Base-by-base conservation (phyloP, 1,140 invertebrate species). In the Myzus persicae region DNA sequence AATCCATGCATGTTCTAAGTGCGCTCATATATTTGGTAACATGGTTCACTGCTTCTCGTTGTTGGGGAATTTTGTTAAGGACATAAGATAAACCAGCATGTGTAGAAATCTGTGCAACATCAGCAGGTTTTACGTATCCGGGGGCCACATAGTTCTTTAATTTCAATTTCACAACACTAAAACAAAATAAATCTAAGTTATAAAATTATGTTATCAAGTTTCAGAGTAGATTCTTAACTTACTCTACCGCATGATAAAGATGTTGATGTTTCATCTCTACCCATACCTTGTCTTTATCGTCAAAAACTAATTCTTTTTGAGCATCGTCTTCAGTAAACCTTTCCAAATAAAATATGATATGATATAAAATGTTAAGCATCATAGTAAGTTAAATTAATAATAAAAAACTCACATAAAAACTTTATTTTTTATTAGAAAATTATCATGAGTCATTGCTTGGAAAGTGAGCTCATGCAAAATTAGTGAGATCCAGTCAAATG, bases 11-110 rank as follows among this genome's bases (percentile, higher is more conserved):
- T 95, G 99, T 99, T 95, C 99, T 99, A 20, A 99, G 99, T 81
- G 99, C 96, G 95, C 99, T 98, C 91, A 99, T 97, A 95, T 99
- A 99, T 22, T 99, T 99, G 1, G 99, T 98, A 95, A 99, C 99
- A 95, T 99, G 99, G 94, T 98, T 99, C 93, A 99, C 95, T 95
- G 99, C 99, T 95, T 99, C 99, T 95, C 99, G 99, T 95, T 99
- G 99, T 95, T 99, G 99, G 0, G 99, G 99, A 99, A 99, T 99
- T 95, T 99, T 99, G 96, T 99, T 99, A 94, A 99, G 99, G 99
- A 99, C 99, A 95, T 99, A 98, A 1, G 98, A 99, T 44, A 99
- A 95, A 93, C 98, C 97, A 97, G 99, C 98, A 0, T 97, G 98
- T 93, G 98, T 97, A 95, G 99, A 99, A 95, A 99, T 98, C 85